Evolutionary conservation across 1,140 invertebrate genomes (phyloP).

Genomic region (Proctacanthus coquilletti): DNA sequence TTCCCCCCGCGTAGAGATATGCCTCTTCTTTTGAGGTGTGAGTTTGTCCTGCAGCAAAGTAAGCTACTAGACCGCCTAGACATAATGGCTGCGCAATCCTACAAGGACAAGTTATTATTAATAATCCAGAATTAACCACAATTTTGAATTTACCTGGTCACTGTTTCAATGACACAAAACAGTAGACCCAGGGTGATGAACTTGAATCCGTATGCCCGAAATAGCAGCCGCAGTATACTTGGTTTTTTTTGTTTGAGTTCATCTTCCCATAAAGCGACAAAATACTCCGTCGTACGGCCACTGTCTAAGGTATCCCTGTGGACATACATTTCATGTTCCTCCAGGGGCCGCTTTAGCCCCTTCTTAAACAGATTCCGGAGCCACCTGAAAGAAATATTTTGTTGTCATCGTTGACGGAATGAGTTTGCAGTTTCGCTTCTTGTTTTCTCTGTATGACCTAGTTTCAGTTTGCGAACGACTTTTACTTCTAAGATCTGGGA

Average conservation of each 20-base stretch:
- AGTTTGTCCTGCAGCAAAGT: slow-evolving; percentile 39
- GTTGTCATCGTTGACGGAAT: too few species aligned
- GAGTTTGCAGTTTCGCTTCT: too few species aligned
- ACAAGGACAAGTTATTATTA: slow-evolving; percentile 15
- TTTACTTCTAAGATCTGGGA: too few species aligned
- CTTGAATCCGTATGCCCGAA: slow-evolving; percentile 35
- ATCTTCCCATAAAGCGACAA: slow-evolving; percentile 21
- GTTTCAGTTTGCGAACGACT: too few species aligned
- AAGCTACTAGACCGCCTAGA: slow-evolving; percentile 48
- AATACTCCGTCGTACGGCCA: slow-evolving; percentile 19
- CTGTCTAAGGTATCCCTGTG: slow-evolving; percentile 19
- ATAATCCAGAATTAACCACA: slow-evolving; percentile 1
- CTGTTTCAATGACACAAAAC: slow-evolving; percentile 35
- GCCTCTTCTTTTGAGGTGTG: slow-evolving; percentile 35
- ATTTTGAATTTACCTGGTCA: slow-evolving; percentile 32
- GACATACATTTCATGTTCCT: slow-evolving; percentile 34
- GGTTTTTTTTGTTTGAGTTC: slow-evolving; percentile 28
- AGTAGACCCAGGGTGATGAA: slow-evolving; percentile 35
- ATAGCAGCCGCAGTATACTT: slow-evolving; percentile 35
- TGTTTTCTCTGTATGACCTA: too few species aligned
- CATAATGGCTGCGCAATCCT: slow-evolving; percentile 55
- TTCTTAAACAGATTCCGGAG: slow-evolving; percentile 29
- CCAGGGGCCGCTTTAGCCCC: slow-evolving; percentile 30
- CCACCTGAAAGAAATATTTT: slow-evolving; percentile 23
- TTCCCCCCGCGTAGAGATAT: slow-evolving; percentile 49